Evolutionary conservation across 2,113 vertebrate species (phyloP), one percentile per base, ranked within the genome.

Genomic region (Onychostoma macrolepis): DNA sequence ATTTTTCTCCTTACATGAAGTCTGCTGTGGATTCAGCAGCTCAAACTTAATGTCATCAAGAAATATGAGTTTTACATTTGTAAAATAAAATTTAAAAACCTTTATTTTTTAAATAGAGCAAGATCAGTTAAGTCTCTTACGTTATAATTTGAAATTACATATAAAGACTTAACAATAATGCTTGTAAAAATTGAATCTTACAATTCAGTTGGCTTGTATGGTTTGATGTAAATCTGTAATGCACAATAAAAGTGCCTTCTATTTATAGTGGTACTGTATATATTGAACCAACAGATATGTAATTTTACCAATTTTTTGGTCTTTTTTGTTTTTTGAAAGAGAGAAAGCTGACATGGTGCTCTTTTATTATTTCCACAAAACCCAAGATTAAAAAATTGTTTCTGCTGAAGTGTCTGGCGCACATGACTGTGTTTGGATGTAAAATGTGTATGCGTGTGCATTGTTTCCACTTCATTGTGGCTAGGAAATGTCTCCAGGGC

Each of bases 401-500:
- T 76, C 65, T 71, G 12, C 28, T 45, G 15, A 8, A 24, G 24
- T 45, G 61, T 69, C 48, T 84, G 45, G 38, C 43, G 26, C 24
- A 48, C 78, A 79, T 75, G 56, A 45, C 61, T 80, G n/a, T 86
- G 80, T 86, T 81, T 81, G 61, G 53, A 61, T 72, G 79, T 67
- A 63, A 83, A 30, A 28, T 56, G 38, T 4, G 33, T 63, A 67
- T 83, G 88, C 4, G 26, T 80, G 58, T 72, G 85, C 81, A 87
- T 89, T 89, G 84, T 87, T 81, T 88, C 85, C 87, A 45, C 87
- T 83, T 87, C 83, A 88, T 79, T 83, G 88, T 81, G 84, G 88
- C 53, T 85, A 78, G 58, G 58, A 36, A 69, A 72, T 87, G 85
- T 89, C 89, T 87, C 89, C 76, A 83, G 87, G 83, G 85, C 80